Base-by-base conservation (phyloP, 2,113 vertebrate species). In the Lichenostomus cassidix region DNA sequence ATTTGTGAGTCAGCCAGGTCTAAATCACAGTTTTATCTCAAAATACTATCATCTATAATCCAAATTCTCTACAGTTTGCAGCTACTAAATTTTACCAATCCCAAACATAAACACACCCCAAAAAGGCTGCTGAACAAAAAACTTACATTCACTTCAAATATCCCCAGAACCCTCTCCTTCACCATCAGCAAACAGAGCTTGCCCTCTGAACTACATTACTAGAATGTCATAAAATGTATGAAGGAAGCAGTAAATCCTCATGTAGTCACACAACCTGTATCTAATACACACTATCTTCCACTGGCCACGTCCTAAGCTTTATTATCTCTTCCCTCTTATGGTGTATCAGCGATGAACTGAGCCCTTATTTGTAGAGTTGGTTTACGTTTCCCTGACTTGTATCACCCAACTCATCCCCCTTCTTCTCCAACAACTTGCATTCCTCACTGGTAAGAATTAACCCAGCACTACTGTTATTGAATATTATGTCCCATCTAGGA, bases 241-340 rank as follows among this genome's bases (percentile, higher is more conserved):
- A 87, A 84, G 22, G 12, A 84, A 91, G 46, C 12, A 39, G 37
- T 49, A 69, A 77, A 47, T 5, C 28, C 12, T 19, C 13, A 55
- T 1, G 20, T 7, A 41, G 29, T 35, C 84, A 37, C 23, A 37
- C 11, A 15, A 3, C 1, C 28, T 3, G 0, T 10, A 14, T 44
- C 35, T 76, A 64, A 71, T 17, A 78, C 19, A 42, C 12, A 58
- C 1, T 5, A 28, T 18, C 20, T 63, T 75, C 42, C 56, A 77
- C 23, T 27, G 25, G 15, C 5, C 1, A 2, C 24, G 46, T 55
- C 39, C 82, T 59, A 63, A 67, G 42, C 20, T 70, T 53, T 28
- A 10, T 1, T 28, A 60, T 62, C 24, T 35, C 16, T n/a, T 93
- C 55, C 13, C 52, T 74, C 52, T n/a, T 49, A 33, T 0, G 0